phyloP scores from a whole-genome alignment of 1,140 invertebrate genomes.

The Melanaphis sacchari region DNA sequence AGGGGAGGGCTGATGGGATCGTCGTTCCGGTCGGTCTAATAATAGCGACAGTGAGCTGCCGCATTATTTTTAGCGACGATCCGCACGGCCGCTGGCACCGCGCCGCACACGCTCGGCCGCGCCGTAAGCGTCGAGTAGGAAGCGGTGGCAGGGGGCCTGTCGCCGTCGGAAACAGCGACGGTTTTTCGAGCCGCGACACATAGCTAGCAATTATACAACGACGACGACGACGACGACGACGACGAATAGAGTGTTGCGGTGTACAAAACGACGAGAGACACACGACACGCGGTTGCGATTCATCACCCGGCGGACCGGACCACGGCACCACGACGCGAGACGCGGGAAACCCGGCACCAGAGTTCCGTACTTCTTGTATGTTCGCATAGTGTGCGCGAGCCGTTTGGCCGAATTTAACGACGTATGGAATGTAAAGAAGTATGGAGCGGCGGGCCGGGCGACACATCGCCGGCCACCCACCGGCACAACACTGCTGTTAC shows the following conservation, averaged over 20 bases:
- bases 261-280: background rate
- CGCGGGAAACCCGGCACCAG: background rate
- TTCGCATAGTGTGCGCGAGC: constrained; percentile 42
- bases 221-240: background rate
- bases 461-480: background rate
- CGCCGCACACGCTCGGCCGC: background rate
- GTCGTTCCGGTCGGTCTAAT: background rate
- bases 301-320: background rate
- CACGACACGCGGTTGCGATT: background rate
- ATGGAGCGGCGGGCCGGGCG: constrained; percentile 75
- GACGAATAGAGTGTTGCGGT: background rate
- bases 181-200: too few species aligned
- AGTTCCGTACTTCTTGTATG: constrained; percentile 56
- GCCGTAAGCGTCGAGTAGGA: background rate
- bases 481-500: too few species aligned
- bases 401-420: constrained; percentile 59
- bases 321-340: background rate
- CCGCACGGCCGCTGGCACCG: background rate
- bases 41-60: background rate
- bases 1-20: background rate
- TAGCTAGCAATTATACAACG: too few species aligned
- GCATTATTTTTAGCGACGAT: constrained; percentile 33
- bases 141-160: too few species aligned
- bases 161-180: too few species aligned
- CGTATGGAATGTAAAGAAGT: constrained; percentile 98